Conservation (phyloP, 2,113 vertebrate genomes). For the Pimephales promelas region DNA sequence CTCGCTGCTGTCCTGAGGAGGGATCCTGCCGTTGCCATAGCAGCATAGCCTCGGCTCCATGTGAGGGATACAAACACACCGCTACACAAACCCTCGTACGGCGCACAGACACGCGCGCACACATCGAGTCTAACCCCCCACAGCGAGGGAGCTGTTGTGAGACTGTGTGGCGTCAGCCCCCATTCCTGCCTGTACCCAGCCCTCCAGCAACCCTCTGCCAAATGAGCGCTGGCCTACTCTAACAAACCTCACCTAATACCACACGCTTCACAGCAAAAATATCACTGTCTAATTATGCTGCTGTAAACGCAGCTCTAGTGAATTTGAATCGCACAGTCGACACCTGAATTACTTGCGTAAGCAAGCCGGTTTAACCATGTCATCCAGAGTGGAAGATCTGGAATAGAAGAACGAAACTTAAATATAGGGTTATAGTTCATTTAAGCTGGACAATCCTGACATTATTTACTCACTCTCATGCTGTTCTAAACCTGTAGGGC, state of each 20-base stretch:
- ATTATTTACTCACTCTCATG: neutral
- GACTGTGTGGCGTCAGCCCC: slow-evolving; percentile 51
- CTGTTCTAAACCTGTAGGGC: neutral
- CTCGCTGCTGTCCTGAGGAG: slow-evolving; percentile 76
- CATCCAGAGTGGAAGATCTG: neutral
- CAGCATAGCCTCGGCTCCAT: slow-evolving; percentile 70
- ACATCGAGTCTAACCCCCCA: slow-evolving; percentile 54
- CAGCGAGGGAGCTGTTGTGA: slow-evolving; percentile 56
- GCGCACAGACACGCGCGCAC: slow-evolving; percentile 50
- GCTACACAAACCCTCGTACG: slow-evolving; percentile 37
- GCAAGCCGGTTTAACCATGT: neutral
- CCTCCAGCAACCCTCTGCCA: slow-evolving; percentile 50
- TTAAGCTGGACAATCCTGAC: neutral
- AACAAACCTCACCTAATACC: slow-evolving; percentile 50
- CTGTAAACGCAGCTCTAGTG: neutral
- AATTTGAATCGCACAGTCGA: slow-evolving; percentile 8
- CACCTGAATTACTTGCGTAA: slow-evolving; percentile 11
- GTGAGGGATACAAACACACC: slow-evolving; percentile 57
- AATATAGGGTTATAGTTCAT: neutral
- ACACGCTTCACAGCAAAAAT: slow-evolving; percentile 44
- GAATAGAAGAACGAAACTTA: neutral
- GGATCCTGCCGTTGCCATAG: slow-evolving; percentile 80
- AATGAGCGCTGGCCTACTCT: slow-evolving; percentile 27
- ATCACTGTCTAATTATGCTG: slow-evolving; percentile 35
- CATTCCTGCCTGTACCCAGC: slow-evolving; percentile 50